phyloP scores from a whole-genome alignment of 2,888 invertebrate genomes.

The Gortyna flavago region DNA sequence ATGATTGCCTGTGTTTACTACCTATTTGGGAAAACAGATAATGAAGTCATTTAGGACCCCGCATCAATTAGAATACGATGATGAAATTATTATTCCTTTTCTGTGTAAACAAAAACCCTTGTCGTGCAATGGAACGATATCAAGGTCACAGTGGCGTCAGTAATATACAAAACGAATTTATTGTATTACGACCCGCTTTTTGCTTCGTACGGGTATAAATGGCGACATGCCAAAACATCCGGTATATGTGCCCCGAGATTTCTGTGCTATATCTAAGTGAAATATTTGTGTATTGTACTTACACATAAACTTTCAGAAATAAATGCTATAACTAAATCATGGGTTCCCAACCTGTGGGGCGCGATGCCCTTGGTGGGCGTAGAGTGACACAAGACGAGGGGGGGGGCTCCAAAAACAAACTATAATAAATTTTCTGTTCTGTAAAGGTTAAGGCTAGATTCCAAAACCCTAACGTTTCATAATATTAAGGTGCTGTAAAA shows the following conservation, averaged over 20 bases:
- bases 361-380: too few relatives aligned
- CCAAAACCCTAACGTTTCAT: background rate
- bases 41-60: background rate
- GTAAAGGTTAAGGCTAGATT: background rate
- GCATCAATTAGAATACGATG: background rate
- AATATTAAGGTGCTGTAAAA: background rate
- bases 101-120: background rate
- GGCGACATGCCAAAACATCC: background rate
- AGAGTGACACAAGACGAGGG: too few relatives aligned
- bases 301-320: background rate
- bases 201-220: background rate
- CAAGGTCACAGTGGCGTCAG: background rate
- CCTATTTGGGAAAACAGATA: constrained; percentile 10
- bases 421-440: background rate
- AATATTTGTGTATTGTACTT: background rate
- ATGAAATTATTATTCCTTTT: background rate
- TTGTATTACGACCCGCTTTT: background rate
- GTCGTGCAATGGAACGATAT: background rate
- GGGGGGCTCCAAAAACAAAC: background rate
- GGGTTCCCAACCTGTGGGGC: background rate
- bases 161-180: background rate
- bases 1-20: constrained; percentile 15
- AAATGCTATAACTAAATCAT: too few relatives aligned
- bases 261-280: background rate
- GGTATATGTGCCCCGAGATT: background rate